phyloP scores from a whole-genome alignment of 2,888 invertebrate genomes.

The Disparrhopalites patrizii region DNA sequence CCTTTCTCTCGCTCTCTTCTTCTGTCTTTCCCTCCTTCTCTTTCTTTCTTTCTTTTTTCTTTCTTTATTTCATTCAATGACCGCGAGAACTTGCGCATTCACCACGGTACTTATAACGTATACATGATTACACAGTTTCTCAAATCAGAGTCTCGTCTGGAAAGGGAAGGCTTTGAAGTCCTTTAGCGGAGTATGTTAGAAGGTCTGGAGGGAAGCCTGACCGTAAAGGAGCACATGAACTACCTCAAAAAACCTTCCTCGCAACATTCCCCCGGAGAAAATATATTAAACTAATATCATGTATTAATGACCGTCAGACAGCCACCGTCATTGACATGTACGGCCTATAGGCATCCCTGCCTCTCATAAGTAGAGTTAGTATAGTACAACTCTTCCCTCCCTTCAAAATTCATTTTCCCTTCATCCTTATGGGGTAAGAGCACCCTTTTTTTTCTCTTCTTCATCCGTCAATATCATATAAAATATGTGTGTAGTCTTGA shows the following conservation, averaged over 20 bases:
- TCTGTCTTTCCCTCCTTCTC: not conserved
- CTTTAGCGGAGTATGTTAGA: no score
- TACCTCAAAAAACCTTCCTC: constrained; percentile 10
- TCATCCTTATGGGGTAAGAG: not conserved
- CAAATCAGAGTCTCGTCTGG: no score
- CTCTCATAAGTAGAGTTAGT: not conserved
- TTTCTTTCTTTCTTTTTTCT: not conserved
- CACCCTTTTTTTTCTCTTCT: not conserved
- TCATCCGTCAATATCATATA: not conserved
- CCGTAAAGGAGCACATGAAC: no score
- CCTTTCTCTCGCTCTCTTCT: not conserved
- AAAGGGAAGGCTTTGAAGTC: no score
- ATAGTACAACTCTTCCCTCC: no score
- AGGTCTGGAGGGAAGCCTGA: no score
- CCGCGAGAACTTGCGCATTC: not conserved
- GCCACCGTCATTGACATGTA: constrained; percentile 8
- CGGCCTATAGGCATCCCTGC: not conserved
- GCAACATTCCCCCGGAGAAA: not conserved
- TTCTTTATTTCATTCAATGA: not conserved
- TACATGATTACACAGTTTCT: no score
- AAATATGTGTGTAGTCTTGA: not conserved
- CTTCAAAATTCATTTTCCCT: not conserved
- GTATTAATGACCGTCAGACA: constrained; percentile 8
- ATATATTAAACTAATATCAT: constrained; percentile 4
- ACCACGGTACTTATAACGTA: no score